Evolutionary conservation across 2,113 vertebrate genomes (phyloP).

Genomic region (Forbesichthys agassizii): DNA sequence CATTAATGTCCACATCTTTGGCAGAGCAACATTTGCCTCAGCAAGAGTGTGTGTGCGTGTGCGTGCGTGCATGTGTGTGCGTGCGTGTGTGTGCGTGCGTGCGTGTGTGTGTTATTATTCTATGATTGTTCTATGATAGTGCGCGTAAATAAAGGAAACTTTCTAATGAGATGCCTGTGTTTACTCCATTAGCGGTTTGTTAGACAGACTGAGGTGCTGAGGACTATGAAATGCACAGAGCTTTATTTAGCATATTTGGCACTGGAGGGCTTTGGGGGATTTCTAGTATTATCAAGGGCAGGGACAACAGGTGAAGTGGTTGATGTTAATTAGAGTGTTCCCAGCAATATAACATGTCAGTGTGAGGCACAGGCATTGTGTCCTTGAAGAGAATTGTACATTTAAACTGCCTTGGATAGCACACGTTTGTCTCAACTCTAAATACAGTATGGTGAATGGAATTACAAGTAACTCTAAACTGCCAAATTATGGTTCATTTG

Average conservation of each 20-base stretch:
- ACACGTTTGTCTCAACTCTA: too few species aligned
- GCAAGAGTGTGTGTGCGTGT: not conserved
- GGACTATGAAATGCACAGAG: constrained; percentile 62
- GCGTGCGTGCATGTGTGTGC: not conserved
- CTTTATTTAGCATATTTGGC: constrained; percentile 66
- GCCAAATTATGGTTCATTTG: too few species aligned
- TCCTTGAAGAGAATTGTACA: constrained; percentile 40
- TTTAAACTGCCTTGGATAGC: constrained; percentile 1
- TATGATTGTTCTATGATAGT: constrained; percentile 8
- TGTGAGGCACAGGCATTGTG: constrained; percentile 25
- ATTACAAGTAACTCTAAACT: too few species aligned
- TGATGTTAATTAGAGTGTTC: constrained; percentile 46
- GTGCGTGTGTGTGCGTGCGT: not conserved
- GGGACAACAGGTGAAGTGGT: constrained; percentile 20
- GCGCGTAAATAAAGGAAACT: constrained; percentile 38
- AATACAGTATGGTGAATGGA: too few species aligned
- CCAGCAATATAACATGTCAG: constrained; percentile 33
- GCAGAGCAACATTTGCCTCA: constrained; percentile 39
- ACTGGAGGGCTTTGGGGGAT: constrained; percentile 40
- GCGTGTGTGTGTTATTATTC: not conserved
- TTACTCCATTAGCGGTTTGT: constrained; percentile 71
- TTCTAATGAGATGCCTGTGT: constrained; percentile 67
- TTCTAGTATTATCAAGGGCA: constrained; percentile 47
- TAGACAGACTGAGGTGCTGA: constrained; percentile 63
- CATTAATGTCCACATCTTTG: constrained; percentile 64